These are phyloP conservation scores for Nilaparvata lugens DNA, from an alignment of 1,140 invertebrate genomes.

Conservation along the genomic window DNA sequence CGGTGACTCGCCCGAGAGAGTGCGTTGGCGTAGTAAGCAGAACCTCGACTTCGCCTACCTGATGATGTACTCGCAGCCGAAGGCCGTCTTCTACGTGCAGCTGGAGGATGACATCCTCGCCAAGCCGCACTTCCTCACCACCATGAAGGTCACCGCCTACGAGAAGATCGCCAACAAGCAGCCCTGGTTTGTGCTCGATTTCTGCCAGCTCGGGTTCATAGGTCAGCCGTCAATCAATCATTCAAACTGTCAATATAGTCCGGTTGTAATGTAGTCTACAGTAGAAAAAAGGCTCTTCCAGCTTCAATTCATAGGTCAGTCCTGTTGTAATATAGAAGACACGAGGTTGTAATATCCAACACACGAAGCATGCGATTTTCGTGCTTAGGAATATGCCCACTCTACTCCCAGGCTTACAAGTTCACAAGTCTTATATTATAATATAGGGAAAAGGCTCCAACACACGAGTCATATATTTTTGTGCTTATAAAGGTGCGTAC, in stretches of 20 bases:
- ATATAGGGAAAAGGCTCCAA: no score
- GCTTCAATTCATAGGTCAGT: no score
- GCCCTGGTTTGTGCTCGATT: constrained; percentile 87
- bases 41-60: constrained; percentile 93
- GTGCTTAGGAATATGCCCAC: no score
- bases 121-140: constrained; percentile 73
- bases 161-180: constrained; percentile 63
- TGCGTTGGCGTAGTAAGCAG: constrained; percentile 93
- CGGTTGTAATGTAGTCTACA: background rate
- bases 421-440: no score
- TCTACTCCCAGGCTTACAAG: no score
- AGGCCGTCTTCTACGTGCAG: constrained; percentile 74
- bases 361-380: no score
- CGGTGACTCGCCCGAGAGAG: constrained; percentile 79
- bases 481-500: no score
- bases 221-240: constrained; percentile 42
- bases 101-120: constrained; percentile 93
- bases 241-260: background rate
- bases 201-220: constrained; percentile 88
- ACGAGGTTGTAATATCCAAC: no score
- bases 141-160: constrained; percentile 83
- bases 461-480: no score
- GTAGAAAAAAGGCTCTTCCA: no score
- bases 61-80: constrained; percentile 86
- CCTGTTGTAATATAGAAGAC: no score